phyloP scores from a whole-genome alignment of 2,888 invertebrate species.

The Taphrorychus bicolor region DNA sequence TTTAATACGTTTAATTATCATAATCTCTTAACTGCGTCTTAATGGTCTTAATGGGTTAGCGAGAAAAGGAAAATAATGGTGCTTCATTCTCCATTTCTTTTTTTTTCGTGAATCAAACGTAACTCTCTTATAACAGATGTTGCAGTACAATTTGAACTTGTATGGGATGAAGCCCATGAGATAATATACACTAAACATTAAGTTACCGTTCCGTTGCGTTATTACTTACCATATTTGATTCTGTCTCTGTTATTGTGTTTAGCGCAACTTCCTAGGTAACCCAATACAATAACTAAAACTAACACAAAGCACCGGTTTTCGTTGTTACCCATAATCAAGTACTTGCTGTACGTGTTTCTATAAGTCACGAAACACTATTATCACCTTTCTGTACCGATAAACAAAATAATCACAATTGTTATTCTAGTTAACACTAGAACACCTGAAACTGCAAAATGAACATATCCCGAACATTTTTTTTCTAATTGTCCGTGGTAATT shows the following conservation, averaged over 20 bases:
- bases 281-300: slow-evolving; percentile 36
- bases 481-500: no score
- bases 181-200: no score
- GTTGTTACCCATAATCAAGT: slow-evolving; percentile 36
- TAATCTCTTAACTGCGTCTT: slow-evolving; percentile 25
- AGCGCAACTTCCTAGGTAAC: slow-evolving; percentile 38
- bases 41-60: slow-evolving; percentile 24
- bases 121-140: no score
- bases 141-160: no score
- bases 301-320: slow-evolving; percentile 27
- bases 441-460: not conserved
- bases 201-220: not conserved
- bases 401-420: slow-evolving; percentile 14
- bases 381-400: no score
- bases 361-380: no score
- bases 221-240: slow-evolving; percentile 50
- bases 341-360: no score
- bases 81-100: no score
- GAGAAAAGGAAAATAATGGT: slow-evolving; percentile 8
- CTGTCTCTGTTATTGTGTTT: slow-evolving; percentile 46
- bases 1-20: slow-evolving; percentile 29
- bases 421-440: not conserved
- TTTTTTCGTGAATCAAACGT: no score
- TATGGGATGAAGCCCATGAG: no score
- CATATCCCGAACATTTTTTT: not conserved